These are phyloP conservation scores for Pammene aurita DNA, from an alignment of 2,888 invertebrate species.

Conservation along the genomic window DNA sequence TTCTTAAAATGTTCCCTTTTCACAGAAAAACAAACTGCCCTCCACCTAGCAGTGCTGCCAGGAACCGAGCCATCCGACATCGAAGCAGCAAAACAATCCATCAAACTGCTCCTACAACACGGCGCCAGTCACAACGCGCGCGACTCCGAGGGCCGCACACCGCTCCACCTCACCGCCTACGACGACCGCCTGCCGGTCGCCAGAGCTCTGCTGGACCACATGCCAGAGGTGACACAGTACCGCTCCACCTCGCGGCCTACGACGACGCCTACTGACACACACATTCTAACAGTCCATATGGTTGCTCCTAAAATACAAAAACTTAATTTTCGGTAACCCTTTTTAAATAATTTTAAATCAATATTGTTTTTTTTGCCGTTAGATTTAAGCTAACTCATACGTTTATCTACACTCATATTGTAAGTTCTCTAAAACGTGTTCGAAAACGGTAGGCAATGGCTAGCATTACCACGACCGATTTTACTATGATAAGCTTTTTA, in stretches of 20 bases:
- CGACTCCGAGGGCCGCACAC: slow-evolving; percentile 19
- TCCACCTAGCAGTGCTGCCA: slow-evolving; percentile 63
- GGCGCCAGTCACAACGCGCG: slow-evolving; percentile 42
- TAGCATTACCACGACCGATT: too few species aligned
- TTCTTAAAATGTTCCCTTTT: neutral
- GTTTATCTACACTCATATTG: too few species aligned
- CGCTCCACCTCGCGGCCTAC: slow-evolving; percentile 4
- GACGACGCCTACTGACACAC: neutral
- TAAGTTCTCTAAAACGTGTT: too few species aligned
- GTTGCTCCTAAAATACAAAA: too few species aligned
- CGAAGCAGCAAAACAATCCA: neutral
- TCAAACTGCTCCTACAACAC: slow-evolving; percentile 49
- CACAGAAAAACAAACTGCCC: slow-evolving; percentile 64
- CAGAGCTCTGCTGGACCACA: slow-evolving; percentile 2
- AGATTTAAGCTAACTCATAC: too few species aligned
- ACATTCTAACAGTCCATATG: too few species aligned
- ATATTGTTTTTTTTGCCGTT: too few species aligned
- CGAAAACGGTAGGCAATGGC: too few species aligned
- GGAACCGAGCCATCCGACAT: slow-evolving; percentile 50
- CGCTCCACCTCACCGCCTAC: slow-evolving; percentile 15
- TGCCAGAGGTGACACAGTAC: slow-evolving; percentile 16
- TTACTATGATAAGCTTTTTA: too few species aligned
- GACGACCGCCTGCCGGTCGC: slow-evolving; percentile 29
- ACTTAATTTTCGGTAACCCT: too few species aligned
- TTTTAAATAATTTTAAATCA: too few species aligned